phyloP scores from a whole-genome alignment of 2,888 invertebrate genomes.

The Acronicta leporina region DNA sequence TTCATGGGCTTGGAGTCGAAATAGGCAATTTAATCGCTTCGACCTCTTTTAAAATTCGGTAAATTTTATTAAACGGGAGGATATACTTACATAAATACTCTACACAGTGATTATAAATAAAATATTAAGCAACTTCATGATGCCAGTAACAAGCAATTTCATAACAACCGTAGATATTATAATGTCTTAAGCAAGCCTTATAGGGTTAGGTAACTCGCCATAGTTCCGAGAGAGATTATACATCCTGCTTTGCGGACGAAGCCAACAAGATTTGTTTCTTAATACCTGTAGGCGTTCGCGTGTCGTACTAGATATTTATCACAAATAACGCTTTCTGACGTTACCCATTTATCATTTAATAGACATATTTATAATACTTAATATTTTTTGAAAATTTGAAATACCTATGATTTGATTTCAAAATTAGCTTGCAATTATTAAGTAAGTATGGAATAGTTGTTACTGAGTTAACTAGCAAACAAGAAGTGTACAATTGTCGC shows the following conservation, averaged over 20 bases:
- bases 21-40: no score
- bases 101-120: slow-evolving; percentile 31
- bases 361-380: no score
- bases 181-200: slow-evolving; percentile 73
- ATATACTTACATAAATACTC: no score
- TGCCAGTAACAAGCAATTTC: slow-evolving; percentile 68
- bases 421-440: slow-evolving; percentile 2
- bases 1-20: no score
- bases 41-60: no score
- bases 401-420: background rate
- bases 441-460: slow-evolving; percentile 24
- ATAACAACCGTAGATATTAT: slow-evolving; percentile 71
- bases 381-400: no score
- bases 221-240: slow-evolving; percentile 81
- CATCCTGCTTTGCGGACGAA: slow-evolving; percentile 73
- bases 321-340: slow-evolving; percentile 20
- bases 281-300: slow-evolving; percentile 50
- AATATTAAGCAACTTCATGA: slow-evolving; percentile 61
- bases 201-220: slow-evolving; percentile 80
- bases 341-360: slow-evolving; percentile 18
- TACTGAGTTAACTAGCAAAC: slow-evolving; percentile 30
- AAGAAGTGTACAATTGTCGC: slow-evolving; percentile 30
- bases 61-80: no score
- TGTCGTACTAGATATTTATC: slow-evolving; percentile 41
- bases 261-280: slow-evolving; percentile 65